These are phyloP conservation scores for Notothenia rossii DNA, from an alignment of 2,113 vertebrate genomes.

Conservation along the genomic window DNA sequence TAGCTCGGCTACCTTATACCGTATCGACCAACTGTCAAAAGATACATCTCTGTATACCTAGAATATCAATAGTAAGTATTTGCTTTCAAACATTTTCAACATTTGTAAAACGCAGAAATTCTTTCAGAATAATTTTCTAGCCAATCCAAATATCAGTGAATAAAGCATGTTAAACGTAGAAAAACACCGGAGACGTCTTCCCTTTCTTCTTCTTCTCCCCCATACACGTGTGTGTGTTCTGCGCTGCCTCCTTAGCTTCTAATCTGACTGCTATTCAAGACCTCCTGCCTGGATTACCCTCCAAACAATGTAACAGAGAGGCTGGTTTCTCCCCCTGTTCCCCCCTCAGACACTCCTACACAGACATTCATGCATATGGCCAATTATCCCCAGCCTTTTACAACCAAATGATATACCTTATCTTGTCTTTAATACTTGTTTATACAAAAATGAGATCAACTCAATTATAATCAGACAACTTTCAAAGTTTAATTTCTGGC, in stretches of 20 bases:
- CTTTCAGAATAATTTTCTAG: not conserved
- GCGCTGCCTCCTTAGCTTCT: slow-evolving; percentile 11
- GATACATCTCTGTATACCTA: not conserved
- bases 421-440: slow-evolving; percentile 32
- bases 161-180: no score
- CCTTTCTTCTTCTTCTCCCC: not conserved
- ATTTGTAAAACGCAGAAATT: not conserved
- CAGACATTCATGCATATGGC: slow-evolving; percentile 33
- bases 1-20: not conserved
- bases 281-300: slow-evolving; percentile 43
- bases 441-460: not conserved
- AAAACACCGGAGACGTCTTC: not conserved
- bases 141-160: no score
- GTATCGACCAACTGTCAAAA: not conserved
- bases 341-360: slow-evolving; percentile 10
- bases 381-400: slow-evolving; percentile 55
- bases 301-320: slow-evolving; percentile 23
- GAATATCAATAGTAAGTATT: not conserved
- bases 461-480: not conserved
- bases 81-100: not conserved
- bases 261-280: slow-evolving; percentile 32
- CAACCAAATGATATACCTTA: slow-evolving; percentile 33
- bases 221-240: not conserved
- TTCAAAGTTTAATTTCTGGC: not conserved
- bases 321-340: not conserved